Base-by-base conservation (phyloP, 2,113 vertebrate genomes). In the Hystrix brachyura region DNA sequence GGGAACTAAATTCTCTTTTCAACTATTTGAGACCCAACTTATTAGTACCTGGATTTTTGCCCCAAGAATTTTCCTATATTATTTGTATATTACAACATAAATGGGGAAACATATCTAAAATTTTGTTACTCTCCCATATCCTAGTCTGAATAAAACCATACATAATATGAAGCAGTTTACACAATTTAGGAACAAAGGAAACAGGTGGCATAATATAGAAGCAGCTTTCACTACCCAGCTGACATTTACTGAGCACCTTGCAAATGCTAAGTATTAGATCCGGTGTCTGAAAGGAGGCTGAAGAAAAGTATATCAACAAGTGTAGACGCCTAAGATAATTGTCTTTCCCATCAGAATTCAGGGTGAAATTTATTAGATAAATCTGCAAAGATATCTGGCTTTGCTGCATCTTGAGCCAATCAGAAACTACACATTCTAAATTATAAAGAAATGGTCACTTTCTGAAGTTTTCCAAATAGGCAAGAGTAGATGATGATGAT, bases 241-340 rank as follows among this genome's bases (percentile, higher is more conserved):
- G 51, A 87, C 23, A 93, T 72, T 95, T 95, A 76, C 38, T 91
- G 69, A 95, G 53, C 53, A 78, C 55, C 27, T 21, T 67, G 2
- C n/a, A 94, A 82, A 27, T 19, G 18, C 62, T 84, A 90, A 81
- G 48, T 12, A 72, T 80, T 92, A 79, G 55, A 67, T 19, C 65
- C 51, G 51, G 25, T 93, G 59, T 84, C 53, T 43, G 25, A 84
- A 92, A 67, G 46, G 18, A 90, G 27, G 60, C n/a, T 88, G 74
- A 85, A 95, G 65, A 90, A 82, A 97, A 92, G 43, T 34, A n/a
- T 72, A 94, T 80, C 96, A 95, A 62, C 92, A 97, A 97, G 87
- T 95, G 18, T 82, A 62, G 95, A 95, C 74, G 65, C 25, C 3
- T 62, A 51, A 53, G 10, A 38, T 72, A 84, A 92, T 72, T 80